phyloP scores from a whole-genome alignment of 2,797 vertebrate species.

The Eutrigla gurnardus region DNA sequence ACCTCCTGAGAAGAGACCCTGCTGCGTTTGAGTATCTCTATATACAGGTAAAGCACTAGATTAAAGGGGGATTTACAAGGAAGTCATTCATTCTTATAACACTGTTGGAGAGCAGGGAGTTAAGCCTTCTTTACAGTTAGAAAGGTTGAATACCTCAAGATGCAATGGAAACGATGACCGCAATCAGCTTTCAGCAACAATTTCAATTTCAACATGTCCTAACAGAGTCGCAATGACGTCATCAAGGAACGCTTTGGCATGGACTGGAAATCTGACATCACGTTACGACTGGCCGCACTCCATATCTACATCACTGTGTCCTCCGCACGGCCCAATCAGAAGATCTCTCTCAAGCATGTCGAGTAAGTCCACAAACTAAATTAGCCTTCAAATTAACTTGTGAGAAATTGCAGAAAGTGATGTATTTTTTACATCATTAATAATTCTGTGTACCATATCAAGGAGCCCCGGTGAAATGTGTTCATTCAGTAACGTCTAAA shows the following conservation, averaged over 20 bases:
- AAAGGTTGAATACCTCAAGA: not conserved
- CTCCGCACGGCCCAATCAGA: constrained; percentile 95
- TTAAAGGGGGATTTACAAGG: constrained; percentile 49
- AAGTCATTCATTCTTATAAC: constrained; percentile 30
- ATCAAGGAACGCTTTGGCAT: constrained; percentile 96
- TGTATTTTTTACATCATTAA: constrained; percentile 41
- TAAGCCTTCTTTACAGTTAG: constrained; percentile 11
- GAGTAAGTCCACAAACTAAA: constrained; percentile 88
- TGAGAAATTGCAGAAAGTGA: constrained; percentile 32
- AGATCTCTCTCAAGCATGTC: constrained; percentile 98
- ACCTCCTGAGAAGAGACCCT: constrained; percentile 93
- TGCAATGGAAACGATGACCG: too few relatives aligned
- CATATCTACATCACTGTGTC: constrained; percentile 99
- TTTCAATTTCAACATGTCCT: constrained; percentile 24
- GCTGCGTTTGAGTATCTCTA: constrained; percentile 99
- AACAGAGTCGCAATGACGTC: constrained; percentile 97
- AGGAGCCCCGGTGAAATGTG: constrained; percentile 42
- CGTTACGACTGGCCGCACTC: constrained; percentile 93
- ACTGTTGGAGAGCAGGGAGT: constrained; percentile 26
- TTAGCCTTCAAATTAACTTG: constrained; percentile 24
- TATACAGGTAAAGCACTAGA: constrained; percentile 89
- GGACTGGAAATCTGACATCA: constrained; percentile 95
- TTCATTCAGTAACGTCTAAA: constrained; percentile 63
- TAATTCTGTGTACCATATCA: constrained; percentile 29
- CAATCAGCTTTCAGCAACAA: too few relatives aligned